These are phyloP conservation scores for Notocelia uddmanniana DNA, from an alignment of 2,888 invertebrate genomes.

Conservation along the genomic window DNA sequence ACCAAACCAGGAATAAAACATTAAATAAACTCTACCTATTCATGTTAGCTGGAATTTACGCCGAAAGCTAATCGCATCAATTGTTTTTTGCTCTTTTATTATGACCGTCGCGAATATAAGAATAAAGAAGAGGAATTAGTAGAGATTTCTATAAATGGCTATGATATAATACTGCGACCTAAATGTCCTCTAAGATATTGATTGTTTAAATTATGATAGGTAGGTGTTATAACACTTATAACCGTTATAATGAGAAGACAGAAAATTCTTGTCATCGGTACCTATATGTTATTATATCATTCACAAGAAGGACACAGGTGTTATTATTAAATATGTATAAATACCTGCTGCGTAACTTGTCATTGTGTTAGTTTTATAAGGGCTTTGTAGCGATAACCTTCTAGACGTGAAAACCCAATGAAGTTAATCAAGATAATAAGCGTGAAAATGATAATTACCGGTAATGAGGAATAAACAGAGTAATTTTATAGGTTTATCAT, in stretches of 20 bases:
- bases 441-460: no score
- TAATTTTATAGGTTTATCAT: no score
- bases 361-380: neutral
- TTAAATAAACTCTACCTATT: no score
- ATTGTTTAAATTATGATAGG: neutral
- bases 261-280: neutral
- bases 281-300: neutral
- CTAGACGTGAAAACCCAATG: neutral
- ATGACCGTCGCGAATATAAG: no score
- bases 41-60: no score
- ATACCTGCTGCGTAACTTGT: neutral
- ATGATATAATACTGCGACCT: neutral
- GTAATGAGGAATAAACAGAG: neutral
- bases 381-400: neutral
- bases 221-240: no score
- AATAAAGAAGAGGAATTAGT: no score
- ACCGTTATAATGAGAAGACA: neutral
- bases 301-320: conserved; percentile 16
- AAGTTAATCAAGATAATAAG: neutral
- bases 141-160: neutral
- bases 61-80: no score
- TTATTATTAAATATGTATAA: neutral
- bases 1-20: no score
- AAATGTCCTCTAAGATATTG: neutral
- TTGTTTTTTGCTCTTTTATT: no score